These are phyloP conservation scores for Crotalus helleri DNA, from an alignment of 2,113 vertebrate genomes.

Conservation along the genomic window DNA sequence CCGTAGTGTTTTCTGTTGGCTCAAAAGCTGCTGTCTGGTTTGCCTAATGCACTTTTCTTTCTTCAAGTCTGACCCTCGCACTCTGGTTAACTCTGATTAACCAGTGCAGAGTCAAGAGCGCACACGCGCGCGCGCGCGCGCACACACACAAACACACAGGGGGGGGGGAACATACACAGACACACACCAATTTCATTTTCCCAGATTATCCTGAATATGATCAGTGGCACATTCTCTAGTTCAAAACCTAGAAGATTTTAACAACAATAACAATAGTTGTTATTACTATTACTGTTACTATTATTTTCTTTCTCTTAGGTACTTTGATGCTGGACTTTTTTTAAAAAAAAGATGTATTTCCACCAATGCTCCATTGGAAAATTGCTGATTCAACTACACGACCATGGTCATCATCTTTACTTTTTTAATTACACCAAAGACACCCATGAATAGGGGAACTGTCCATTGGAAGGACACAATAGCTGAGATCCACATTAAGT, in stretches of 20 bases:
- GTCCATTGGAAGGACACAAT: not conserved
- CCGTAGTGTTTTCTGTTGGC: not conserved
- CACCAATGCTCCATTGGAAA: not conserved
- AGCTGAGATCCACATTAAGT: not conserved
- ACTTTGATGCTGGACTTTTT: not conserved
- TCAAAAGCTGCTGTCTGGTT: not conserved
- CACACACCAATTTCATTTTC: not conserved
- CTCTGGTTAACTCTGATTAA: not conserved
- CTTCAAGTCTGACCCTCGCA: not conserved
- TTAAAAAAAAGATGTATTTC: not conserved
- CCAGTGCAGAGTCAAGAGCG: not conserved
- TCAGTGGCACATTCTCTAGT: not conserved
- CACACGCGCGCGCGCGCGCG: rapidly evolving
- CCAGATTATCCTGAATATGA: not conserved
- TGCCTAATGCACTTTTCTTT: not conserved
- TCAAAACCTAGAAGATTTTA: not conserved
- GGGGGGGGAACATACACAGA: no score
- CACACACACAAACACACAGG: not conserved
- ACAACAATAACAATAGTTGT: not conserved
- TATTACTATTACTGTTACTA: not conserved
- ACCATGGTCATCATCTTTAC: not conserved
- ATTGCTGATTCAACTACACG: not conserved
- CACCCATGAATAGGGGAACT: not conserved
- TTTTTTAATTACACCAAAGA: not conserved
- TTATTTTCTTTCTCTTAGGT: not conserved